Percentiles rank a stretch among this genome's conserved stretches.
phyloP scores from a whole-genome alignment of 2,888 invertebrate species.

The Drosophila suboccidentalis region DNA sequence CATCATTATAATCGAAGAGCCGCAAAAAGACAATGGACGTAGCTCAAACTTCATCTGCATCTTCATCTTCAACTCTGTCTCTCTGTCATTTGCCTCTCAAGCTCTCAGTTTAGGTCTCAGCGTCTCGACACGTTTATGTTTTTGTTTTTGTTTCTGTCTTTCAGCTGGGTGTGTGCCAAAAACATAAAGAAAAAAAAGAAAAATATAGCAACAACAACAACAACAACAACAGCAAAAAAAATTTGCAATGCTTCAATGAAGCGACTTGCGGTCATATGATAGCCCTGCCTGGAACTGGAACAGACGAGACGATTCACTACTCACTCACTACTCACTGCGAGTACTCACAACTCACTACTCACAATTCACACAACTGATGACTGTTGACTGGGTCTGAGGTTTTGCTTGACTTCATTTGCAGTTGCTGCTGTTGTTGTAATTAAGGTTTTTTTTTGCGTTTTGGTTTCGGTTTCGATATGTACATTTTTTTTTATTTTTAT shows the following conservation, averaged over 20 bases:
- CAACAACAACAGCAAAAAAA: conserved; percentile 19
- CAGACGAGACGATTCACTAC: conserved; percentile 54
- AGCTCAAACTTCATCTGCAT: conserved; percentile 28
- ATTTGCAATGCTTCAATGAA: conserved; percentile 72
- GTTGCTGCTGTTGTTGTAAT: conserved; percentile 62
- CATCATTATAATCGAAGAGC: conserved; percentile 76
- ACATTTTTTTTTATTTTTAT: conserved; percentile 9
- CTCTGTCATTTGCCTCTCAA: conserved; percentile 1
- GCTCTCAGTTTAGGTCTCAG: conserved; percentile 34
- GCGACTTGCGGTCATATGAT: conserved; percentile 69
- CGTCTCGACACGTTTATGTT: conserved; percentile 48
- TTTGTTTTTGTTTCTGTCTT: conserved; percentile 4
- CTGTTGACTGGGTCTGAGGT: conserved; percentile 61
- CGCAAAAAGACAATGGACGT: conserved; percentile 64
- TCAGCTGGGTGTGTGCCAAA: conserved; percentile 28
- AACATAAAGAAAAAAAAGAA: conserved; percentile 14
- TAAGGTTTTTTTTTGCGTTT: conserved; percentile 58
- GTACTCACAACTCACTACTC: conserved; percentile 29
- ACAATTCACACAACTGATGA: conserved; percentile 55
- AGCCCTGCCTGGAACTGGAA: conserved; percentile 61
- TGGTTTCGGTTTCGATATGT: conserved; percentile 48
- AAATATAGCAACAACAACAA: conserved; percentile 1
- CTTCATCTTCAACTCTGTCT: conserved; percentile 17
- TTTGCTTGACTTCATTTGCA: conserved; percentile 70
- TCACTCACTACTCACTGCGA: conserved; percentile 17